A percentile compares a stretch with the other conserved stretches of the same genome.
Evolutionary conservation across 2,888 invertebrate genomes (phyloP).

Genomic region (Bellardia bayeri): DNA sequence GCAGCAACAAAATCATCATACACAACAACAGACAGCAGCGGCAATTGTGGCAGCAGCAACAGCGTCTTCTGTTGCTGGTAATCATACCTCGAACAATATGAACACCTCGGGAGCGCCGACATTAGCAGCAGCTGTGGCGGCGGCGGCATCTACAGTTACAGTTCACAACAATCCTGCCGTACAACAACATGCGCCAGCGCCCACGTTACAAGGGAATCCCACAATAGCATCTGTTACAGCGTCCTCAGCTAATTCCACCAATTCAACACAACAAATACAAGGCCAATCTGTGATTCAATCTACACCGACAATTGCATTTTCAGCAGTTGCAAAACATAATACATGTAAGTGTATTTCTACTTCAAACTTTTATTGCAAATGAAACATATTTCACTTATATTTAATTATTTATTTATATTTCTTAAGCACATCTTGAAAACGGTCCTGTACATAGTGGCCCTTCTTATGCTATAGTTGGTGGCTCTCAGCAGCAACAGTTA

Average conservation of each 20-base stretch:
- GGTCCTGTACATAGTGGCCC: slow-evolving; percentile 81
- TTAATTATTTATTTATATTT: slow-evolving; percentile 13
- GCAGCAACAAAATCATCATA: slow-evolving; percentile 82
- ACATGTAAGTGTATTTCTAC: slow-evolving; percentile 81
- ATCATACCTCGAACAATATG: slow-evolving; percentile 72
- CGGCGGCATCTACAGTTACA: slow-evolving; percentile 69
- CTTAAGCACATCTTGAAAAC: slow-evolving; percentile 83
- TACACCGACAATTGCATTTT: slow-evolving; percentile 86
- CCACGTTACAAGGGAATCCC: slow-evolving; percentile 77
- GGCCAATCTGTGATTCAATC: slow-evolving; percentile 84
- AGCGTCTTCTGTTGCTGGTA: slow-evolving; percentile 73
- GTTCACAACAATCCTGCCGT: slow-evolving; percentile 78
- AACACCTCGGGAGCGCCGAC: slow-evolving; percentile 73
- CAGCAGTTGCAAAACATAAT: slow-evolving; percentile 87
- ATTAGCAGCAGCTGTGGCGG: slow-evolving; percentile 75
- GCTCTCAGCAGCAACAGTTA: slow-evolving; percentile 80
- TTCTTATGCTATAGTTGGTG: slow-evolving; percentile 80
- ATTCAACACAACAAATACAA: slow-evolving; percentile 81
- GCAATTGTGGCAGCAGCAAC: slow-evolving; percentile 75
- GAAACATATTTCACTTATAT: no score
- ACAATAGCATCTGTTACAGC: slow-evolving; percentile 72
- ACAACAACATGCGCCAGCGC: slow-evolving; percentile 82
- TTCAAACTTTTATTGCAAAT: not conserved
- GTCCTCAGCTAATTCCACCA: slow-evolving; percentile 74
- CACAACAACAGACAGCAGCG: slow-evolving; percentile 80